Evolutionary conservation across 2,888 invertebrate genomes (phyloP).

Genomic region (Drosophila mimica): DNA sequence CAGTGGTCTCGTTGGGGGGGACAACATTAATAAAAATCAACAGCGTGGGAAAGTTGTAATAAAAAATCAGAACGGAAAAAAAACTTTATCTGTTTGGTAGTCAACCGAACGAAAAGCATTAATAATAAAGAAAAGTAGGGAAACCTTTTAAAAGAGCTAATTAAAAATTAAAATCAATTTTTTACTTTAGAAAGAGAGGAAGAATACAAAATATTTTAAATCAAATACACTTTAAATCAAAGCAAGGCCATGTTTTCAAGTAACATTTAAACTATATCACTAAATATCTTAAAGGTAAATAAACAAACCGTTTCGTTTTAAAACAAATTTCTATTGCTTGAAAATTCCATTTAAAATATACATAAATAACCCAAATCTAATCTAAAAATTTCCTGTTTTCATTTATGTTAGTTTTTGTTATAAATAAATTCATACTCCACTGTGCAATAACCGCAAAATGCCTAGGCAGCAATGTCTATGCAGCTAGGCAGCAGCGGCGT

Average conservation of each 20-base stretch:
- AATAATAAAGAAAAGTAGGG: neutral
- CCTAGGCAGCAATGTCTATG: conserved; percentile 41
- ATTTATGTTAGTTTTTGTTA: neutral
- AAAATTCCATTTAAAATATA: neutral
- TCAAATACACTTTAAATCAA: neutral
- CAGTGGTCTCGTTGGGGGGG: conserved; percentile 54
- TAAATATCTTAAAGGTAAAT: no score
- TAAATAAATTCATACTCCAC: conserved; percentile 22
- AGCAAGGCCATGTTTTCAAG: neutral
- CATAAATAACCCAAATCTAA: neutral
- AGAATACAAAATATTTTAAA: neutral
- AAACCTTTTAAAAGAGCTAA: neutral
- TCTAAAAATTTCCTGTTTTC: neutral
- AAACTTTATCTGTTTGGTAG: conserved; percentile 23
- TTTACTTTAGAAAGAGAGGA: neutral
- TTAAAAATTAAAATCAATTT: neutral
- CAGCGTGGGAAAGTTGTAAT: conserved; percentile 46
- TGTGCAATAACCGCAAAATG: conserved; percentile 60
- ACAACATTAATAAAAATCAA: conserved; percentile 37
- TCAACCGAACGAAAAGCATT: conserved; percentile 3
- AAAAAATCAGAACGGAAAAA: conserved; percentile 16
- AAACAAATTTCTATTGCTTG: neutral
- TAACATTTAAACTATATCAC: neutral
- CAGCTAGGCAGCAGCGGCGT: neutral
- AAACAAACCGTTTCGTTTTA: neutral